These are phyloP conservation scores for Stramonita haemastoma DNA, from an alignment of 2,888 invertebrate species.

Conservation along the genomic window DNA sequence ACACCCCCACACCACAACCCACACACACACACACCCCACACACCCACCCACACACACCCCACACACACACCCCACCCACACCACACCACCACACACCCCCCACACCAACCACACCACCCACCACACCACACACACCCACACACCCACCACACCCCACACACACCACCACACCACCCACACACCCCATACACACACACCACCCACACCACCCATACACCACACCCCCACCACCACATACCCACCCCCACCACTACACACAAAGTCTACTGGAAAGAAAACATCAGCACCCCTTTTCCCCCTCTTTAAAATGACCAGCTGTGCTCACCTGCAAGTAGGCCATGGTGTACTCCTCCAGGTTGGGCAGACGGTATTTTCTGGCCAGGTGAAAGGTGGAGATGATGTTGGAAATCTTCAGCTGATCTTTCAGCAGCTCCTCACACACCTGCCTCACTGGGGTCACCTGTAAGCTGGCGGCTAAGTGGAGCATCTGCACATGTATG, in stretches of 20 bases:
- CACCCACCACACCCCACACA: too few species aligned
- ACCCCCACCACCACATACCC: too few species aligned
- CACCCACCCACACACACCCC: too few species aligned
- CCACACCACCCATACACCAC: too few species aligned
- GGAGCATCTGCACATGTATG: slow-evolving; percentile 80
- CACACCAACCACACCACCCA: too few species aligned
- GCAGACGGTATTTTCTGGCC: slow-evolving; percentile 82
- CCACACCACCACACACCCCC: too few species aligned
- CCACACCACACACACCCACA: too few species aligned
- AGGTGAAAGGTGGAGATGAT: slow-evolving; percentile 82
- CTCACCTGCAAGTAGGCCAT: slow-evolving; percentile 35
- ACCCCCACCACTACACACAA: neutral
- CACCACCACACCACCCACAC: too few species aligned
- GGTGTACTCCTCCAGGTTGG: slow-evolving; percentile 77
- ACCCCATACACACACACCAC: too few species aligned
- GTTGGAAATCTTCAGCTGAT: slow-evolving; percentile 82
- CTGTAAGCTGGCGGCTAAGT: slow-evolving; percentile 83
- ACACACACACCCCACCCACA: too few species aligned
- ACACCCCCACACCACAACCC: too few species aligned
- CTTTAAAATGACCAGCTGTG: neutral
- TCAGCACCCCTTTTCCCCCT: neutral
- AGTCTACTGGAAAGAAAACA: neutral
- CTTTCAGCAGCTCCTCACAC: slow-evolving; percentile 83
- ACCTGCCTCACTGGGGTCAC: slow-evolving; percentile 81
- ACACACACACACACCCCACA: too few species aligned